Evolutionary conservation across 2,113 vertebrate species (phyloP).

Genomic region (Tupaia chinensis): DNA sequence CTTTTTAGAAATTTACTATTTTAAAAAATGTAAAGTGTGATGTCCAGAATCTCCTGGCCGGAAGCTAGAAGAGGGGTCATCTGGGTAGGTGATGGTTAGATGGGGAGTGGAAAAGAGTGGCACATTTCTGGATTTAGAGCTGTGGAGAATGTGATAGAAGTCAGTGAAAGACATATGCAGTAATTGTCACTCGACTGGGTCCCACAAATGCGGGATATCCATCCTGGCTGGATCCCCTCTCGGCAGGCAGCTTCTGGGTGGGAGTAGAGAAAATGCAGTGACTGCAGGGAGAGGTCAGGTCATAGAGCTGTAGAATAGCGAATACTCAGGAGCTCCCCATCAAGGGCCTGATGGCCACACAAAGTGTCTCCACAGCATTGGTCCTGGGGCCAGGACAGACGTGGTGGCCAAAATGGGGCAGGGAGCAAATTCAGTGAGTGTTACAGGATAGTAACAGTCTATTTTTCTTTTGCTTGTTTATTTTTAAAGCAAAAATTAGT

Average conservation of each 20-base stretch:
- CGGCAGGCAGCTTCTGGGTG: neutral
- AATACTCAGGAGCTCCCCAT: neutral
- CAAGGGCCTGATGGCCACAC: neutral
- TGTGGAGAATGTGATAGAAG: neutral
- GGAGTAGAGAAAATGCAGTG: neutral
- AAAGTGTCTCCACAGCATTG: neutral
- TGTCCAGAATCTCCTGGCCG: neutral
- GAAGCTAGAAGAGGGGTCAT: neutral
- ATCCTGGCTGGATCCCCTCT: neutral
- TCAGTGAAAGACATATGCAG: neutral
- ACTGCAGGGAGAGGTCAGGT: neutral
- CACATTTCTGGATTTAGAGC: neutral
- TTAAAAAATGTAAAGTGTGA: neutral
- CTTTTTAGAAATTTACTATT: neutral
- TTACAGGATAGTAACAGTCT: neutral
- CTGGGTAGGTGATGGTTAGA: neutral
- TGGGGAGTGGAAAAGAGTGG: neutral
- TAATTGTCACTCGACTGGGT: neutral
- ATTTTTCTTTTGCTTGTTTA: neutral
- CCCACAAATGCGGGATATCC: neutral
- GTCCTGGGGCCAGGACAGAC: neutral
- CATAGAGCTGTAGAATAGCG: neutral
- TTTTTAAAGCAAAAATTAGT: neutral
- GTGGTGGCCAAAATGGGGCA: neutral
- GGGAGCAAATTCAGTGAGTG: neutral